phyloP scores from a whole-genome alignment of 2,113 vertebrate species.

The Nannospalax galili region DNA sequence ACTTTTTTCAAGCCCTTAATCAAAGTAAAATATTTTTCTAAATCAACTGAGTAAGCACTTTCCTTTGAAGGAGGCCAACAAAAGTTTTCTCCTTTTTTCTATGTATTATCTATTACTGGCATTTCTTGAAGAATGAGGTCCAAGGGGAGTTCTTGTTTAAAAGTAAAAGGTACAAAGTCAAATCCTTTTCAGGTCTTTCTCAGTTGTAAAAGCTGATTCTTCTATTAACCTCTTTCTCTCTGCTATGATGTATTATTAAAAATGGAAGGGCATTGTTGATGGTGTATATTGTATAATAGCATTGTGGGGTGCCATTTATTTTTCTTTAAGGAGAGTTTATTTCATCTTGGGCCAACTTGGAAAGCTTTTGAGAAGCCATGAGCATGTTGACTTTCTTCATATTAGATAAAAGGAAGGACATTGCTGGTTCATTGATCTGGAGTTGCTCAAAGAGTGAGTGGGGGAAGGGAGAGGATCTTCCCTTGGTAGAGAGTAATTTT shows the following conservation, averaged over 20 bases:
- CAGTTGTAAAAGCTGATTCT: conserved; percentile 51
- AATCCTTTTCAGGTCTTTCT: conserved; percentile 44
- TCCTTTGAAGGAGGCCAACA: conserved; percentile 49
- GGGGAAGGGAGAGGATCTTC: conserved; percentile 35
- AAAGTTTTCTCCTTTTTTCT: neutral
- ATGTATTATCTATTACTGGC: neutral
- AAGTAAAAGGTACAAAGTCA: neutral
- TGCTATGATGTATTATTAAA: conserved; percentile 79
- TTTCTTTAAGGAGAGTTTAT: conserved; percentile 67
- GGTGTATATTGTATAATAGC: conserved; percentile 48
- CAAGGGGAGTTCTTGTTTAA: neutral
- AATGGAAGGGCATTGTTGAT: conserved; percentile 59
- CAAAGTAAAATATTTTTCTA: conserved; percentile 53
- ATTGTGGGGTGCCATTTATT: conserved; percentile 70
- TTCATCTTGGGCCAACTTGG: conserved; percentile 75
- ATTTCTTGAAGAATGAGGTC: conserved; percentile 50
- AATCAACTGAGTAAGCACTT: conserved; percentile 45
- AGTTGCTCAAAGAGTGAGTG: conserved; percentile 58
- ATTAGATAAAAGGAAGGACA: conserved; percentile 71
- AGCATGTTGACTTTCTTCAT: conserved; percentile 60
- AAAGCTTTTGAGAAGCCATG: conserved; percentile 68
- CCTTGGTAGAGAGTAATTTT: conserved; percentile 8
- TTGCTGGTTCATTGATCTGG: conserved; percentile 57
- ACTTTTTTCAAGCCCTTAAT: conserved; percentile 25
- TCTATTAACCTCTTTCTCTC: conserved; percentile 36